These are phyloP conservation scores for Calephelis virginiensis DNA, from an alignment of 1,140 invertebrate species.

Conservation along the genomic window DNA sequence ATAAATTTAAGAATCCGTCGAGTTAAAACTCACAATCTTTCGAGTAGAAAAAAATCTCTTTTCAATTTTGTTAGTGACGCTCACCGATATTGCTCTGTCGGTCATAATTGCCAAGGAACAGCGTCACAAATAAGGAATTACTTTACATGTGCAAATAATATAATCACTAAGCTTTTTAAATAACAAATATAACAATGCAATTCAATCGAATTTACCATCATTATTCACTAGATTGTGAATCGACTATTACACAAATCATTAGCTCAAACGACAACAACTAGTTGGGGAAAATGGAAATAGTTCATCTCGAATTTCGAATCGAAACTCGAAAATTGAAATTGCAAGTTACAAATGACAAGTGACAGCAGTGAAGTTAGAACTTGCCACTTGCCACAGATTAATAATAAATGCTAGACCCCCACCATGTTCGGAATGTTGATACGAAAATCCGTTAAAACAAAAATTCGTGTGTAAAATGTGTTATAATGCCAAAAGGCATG, in stretches of 20 bases:
- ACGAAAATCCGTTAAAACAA: too few species aligned
- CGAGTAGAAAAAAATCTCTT: constrained; percentile 28
- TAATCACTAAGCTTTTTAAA: too few species aligned
- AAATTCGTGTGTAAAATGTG: too few species aligned
- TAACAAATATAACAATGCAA: background rate
- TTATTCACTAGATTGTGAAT: too few species aligned
- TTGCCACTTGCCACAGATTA: too few species aligned
- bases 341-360: too few species aligned
- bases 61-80: constrained; percentile 28
- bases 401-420: too few species aligned
- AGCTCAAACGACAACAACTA: constrained; percentile 6
- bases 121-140: constrained; percentile 1
- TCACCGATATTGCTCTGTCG: constrained; percentile 59
- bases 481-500: too few species aligned
- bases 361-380: too few species aligned
- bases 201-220: constrained; percentile 7
- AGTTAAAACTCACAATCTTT: constrained; percentile 37
- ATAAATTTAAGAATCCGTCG: constrained; percentile 25
- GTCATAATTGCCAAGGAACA: constrained; percentile 33
- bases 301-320: too few species aligned
- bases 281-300: background rate
- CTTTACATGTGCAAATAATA: constrained; percentile 4
- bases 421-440: too few species aligned
- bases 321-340: too few species aligned
- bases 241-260: background rate